A percentile compares a stretch with the other conserved stretches of the same genome.
phyloP scores from a whole-genome alignment of 2,797 vertebrate species.

The Masticophis lateralis region DNA sequence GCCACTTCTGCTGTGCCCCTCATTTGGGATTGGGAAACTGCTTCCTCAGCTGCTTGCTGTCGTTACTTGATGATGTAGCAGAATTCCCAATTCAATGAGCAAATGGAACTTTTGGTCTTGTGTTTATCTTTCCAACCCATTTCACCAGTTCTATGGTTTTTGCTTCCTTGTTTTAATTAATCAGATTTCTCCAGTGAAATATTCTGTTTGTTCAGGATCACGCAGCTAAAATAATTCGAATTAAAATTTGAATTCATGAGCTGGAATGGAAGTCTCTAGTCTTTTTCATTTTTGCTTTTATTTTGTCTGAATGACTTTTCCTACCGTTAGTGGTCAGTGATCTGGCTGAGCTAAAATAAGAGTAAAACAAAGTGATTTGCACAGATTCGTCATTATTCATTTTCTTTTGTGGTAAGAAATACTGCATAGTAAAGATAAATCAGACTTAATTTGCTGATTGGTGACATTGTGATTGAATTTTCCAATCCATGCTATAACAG shows the following conservation, averaged over 20 bases:
- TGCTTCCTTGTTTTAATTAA: background rate
- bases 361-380: background rate
- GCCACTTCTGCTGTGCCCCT: background rate
- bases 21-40: slow-evolving; percentile 13
- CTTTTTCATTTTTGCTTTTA: background rate
- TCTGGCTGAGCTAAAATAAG: background rate
- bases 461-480: slow-evolving; percentile 12
- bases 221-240: background rate
- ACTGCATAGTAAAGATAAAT: background rate
- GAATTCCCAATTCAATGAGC: background rate
- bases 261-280: background rate
- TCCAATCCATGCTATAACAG: background rate
- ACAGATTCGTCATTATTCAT: slow-evolving; percentile 4
- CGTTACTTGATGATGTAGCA: background rate
- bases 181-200: background rate
- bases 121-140: background rate
- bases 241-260: background rate
- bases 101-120: background rate
- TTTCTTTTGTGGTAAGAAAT: slow-evolving; percentile 17
- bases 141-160: background rate
- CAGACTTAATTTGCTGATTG: slow-evolving; percentile 33
- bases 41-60: background rate
- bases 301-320: slow-evolving; percentile 6
- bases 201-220: background rate
- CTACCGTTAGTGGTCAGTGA: background rate